These are phyloP conservation scores for Apamea anceps DNA, from an alignment of 2,888 invertebrate genomes.

Conservation along the genomic window DNA sequence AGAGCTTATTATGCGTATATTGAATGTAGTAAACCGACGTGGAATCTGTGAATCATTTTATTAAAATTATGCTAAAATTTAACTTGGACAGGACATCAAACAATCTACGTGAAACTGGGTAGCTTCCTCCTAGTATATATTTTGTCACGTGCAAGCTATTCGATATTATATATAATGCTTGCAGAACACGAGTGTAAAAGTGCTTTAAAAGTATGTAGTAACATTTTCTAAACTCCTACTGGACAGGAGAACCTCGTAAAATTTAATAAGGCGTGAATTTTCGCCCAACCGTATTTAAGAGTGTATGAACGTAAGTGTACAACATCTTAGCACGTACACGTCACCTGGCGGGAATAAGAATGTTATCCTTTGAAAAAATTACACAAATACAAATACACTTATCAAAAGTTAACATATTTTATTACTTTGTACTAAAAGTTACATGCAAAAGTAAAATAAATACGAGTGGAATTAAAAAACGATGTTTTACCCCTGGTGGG, in stretches of 20 bases:
- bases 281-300: constrained; percentile 28
- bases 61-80: constrained; percentile 52
- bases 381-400: neutral
- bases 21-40: constrained; percentile 75
- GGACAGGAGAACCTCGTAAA: constrained; percentile 54
- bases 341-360: constrained; percentile 20
- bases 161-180: constrained; percentile 33
- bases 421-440: neutral
- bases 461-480: constrained; percentile 1
- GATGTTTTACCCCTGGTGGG: constrained; percentile 92
- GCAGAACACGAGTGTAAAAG: constrained; percentile 33
- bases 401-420: neutral
- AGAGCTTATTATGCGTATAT: constrained; percentile 80
- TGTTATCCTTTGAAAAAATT: neutral
- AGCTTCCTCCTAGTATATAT: neutral
- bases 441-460: constrained; percentile 8
- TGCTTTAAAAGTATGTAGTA: constrained; percentile 64
- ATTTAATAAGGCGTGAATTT: constrained; percentile 57
- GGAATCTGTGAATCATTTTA: constrained; percentile 64
- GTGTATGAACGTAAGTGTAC: constrained; percentile 14
- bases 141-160: constrained; percentile 19
- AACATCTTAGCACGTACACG: constrained; percentile 10
- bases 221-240: constrained; percentile 50
- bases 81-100: constrained; percentile 15
- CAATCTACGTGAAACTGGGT: neutral